phyloP scores from a whole-genome alignment of 2,797 vertebrate genomes.

The Rhinogobio ventralis region DNA sequence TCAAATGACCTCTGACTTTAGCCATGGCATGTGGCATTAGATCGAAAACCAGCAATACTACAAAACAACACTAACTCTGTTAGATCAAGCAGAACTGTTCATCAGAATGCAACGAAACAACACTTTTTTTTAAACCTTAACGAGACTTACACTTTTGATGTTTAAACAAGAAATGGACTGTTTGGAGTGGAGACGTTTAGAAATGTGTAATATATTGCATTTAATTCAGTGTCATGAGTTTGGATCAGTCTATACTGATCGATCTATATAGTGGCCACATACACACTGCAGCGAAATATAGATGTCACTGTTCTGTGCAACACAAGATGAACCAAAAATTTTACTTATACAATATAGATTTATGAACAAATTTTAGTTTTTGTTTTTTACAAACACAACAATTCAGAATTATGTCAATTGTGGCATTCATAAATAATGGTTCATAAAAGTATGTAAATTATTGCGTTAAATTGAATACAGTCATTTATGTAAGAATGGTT shows the following conservation, averaged over 20 bases:
- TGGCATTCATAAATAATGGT: not conserved
- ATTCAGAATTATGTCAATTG: not conserved
- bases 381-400: too few relatives aligned
- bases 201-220: not conserved
- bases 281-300: not conserved
- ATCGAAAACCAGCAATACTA: conserved; percentile 33
- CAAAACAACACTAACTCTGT: not conserved
- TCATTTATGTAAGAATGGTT: not conserved
- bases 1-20: not conserved
- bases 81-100: not conserved
- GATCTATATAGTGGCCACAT: not conserved
- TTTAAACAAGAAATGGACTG: not conserved
- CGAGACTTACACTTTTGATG: not conserved
- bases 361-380: too few relatives aligned
- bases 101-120: not conserved
- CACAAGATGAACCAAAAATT: not conserved
- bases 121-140: not conserved
- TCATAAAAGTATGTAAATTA: not conserved
- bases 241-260: not conserved
- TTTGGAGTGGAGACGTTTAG: not conserved
- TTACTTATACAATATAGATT: not conserved
- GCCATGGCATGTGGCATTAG: not conserved
- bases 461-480: not conserved
- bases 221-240: not conserved
- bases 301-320: not conserved